A percentile compares a stretch with the other conserved stretches of the same genome.
These are phyloP conservation scores for Drosophila rhopaloa DNA, from an alignment of 1,140 invertebrate species.

Conservation along the genomic window DNA sequence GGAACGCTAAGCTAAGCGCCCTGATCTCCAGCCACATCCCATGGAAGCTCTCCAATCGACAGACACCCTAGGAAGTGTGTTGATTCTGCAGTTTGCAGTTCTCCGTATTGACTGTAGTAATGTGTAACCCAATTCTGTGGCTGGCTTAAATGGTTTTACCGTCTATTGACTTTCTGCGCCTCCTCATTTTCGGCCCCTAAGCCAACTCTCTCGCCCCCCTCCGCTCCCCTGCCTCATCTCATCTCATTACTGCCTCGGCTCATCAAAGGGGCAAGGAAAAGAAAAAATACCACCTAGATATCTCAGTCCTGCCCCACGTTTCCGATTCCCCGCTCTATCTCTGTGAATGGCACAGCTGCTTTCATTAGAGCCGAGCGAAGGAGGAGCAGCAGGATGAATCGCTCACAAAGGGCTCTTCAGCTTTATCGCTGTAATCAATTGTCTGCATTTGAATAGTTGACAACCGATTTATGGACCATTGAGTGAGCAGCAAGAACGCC, in stretches of 20 bases:
- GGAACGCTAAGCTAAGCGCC: slow-evolving; percentile 10
- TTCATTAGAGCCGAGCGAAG: slow-evolving; percentile 65
- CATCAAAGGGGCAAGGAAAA: slow-evolving; percentile 39
- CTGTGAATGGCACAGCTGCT: slow-evolving; percentile 66
- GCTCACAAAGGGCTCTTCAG: slow-evolving; percentile 76
- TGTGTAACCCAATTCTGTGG: slow-evolving; percentile 68
- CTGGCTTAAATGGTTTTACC: slow-evolving; percentile 75
- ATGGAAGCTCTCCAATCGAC: slow-evolving; percentile 48
- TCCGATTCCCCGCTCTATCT: slow-evolving; percentile 8
- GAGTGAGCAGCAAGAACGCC: slow-evolving; percentile 63
- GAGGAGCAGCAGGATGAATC: slow-evolving; percentile 42
- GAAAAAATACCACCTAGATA: slow-evolving; percentile 41
- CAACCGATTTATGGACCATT: slow-evolving; percentile 83
- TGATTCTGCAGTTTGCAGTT: slow-evolving; percentile 66
- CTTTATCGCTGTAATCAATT: slow-evolving; percentile 83
- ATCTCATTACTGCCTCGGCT: slow-evolving; percentile 50
- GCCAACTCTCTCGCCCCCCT: slow-evolving; percentile 8
- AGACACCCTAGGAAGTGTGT: slow-evolving; percentile 58
- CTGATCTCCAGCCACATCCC: slow-evolving; percentile 30
- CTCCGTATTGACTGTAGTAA: slow-evolving; percentile 55
- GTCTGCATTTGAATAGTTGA: slow-evolving; percentile 83
- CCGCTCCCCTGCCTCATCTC: not conserved
- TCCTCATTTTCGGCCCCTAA: slow-evolving; percentile 39
- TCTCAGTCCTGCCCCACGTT: slow-evolving; percentile 10
- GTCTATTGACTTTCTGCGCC: slow-evolving; percentile 73